Conservation (phyloP, 2,888 invertebrate species). For the Odontocolon sp. region DNA sequence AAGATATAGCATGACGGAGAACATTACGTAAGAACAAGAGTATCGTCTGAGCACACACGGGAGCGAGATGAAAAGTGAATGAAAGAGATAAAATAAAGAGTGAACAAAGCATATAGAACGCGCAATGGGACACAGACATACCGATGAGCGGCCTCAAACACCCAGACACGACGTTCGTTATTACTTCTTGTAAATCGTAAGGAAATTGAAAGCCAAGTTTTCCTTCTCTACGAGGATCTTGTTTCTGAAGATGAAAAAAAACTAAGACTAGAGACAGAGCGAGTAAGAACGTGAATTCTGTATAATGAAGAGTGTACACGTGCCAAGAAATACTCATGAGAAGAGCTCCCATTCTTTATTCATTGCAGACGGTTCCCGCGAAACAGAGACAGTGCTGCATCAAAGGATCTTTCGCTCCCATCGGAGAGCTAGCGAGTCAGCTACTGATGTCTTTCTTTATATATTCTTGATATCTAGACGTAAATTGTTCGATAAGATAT, state of each 20-base stretch:
- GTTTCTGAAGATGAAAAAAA: background rate
- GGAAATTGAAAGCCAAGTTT: conserved; percentile 43
- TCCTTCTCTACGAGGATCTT: conserved; percentile 4
- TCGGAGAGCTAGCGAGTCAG: conserved; percentile 19
- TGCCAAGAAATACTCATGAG: conserved; percentile 37
- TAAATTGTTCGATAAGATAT: conserved; percentile 1
- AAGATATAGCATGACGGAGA: conserved; percentile 9
- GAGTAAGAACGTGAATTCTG: conserved; percentile 22
- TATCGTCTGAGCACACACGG: background rate
- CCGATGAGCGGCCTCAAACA: background rate
- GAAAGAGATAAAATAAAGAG: conserved; percentile 23
- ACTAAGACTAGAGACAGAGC: conserved; percentile 4
- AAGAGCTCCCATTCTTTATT: conserved; percentile 37
- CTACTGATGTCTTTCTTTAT: conserved; percentile 26
- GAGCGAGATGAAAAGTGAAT: conserved; percentile 1
- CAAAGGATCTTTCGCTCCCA: conserved; percentile 44
- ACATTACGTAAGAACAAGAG: conserved; percentile 34
- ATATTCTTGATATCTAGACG: background rate
- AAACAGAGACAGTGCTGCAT: conserved; percentile 38
- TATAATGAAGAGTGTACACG: conserved; percentile 42
- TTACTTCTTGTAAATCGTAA: conserved; percentile 39
- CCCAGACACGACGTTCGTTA: conserved; percentile 38
- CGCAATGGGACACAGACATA: conserved; percentile 36
- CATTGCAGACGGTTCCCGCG: background rate
- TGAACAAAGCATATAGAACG: conserved; percentile 30